Evolutionary conservation across 2,113 vertebrate species (phyloP), one percentile per base, ranked within the genome.

Genomic region (Poeciliopsis turrubarensis): DNA sequence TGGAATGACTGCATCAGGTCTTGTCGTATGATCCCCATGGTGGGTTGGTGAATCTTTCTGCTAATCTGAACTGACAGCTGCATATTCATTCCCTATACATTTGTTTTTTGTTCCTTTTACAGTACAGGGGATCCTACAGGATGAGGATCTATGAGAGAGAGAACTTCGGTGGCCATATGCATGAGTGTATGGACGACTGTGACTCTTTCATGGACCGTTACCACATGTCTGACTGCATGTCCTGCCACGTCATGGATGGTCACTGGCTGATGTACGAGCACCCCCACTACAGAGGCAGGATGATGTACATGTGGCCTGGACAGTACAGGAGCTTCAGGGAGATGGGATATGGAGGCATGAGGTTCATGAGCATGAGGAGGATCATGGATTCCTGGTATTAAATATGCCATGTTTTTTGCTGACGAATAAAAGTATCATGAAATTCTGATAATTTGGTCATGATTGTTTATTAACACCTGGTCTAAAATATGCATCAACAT

Each of bases 261-360:
- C 91, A 91, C 87, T 92, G 91, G 91, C 87, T 92, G 89, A 84
- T 91, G 87, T 92, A 87, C 9, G 89, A 92, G 89, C 89, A 89
- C 81, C 71, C 88, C 70, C 60, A 89, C 69, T 90, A 68, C 88
- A 89, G 88, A 70, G 91, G 91, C 88, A 89, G n/a, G 84, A 87
- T 88, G 91, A 84, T 91, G 75, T 92, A 92, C 84, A 7, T 92
- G 77, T 88, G 82, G 79, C 91, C 91, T 1, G 89, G 91, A 29
- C 89, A 92, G 86, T 84, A 92, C 87, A 87, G 80, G 74, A 92
- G 71, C 88, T 89, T 91, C 89, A 89, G 25, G 77, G 82, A 91
- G 0, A 83, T 89, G 89, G 88, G 86, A 74, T 75, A 80, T n/a
- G 71, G 77, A 3, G 74, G 77, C 4, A 78, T 65, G 68, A 92